These are phyloP conservation scores for Malacoraja senta DNA, from an alignment of 2,797 vertebrate species.

Conservation along the genomic window DNA sequence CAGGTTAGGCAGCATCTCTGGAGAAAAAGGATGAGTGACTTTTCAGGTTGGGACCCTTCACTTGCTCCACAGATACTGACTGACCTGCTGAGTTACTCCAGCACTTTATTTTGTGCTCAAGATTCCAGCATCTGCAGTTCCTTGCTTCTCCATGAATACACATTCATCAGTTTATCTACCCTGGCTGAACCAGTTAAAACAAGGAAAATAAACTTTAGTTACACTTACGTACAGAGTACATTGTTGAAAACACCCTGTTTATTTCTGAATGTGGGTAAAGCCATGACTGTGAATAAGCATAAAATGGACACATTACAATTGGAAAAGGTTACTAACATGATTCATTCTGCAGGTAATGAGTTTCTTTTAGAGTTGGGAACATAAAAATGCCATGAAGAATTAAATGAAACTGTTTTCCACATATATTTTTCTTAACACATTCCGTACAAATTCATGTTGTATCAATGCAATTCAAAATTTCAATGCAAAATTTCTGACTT, in stretches of 20 bases:
- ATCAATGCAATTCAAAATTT: neutral
- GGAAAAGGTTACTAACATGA: neutral
- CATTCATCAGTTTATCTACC: neutral
- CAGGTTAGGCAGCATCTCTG: no score
- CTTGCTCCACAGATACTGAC: no score
- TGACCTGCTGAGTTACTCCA: no score
- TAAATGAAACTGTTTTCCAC: neutral
- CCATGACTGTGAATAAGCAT: neutral
- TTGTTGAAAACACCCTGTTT: neutral
- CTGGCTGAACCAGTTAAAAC: neutral
- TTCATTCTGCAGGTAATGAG: neutral
- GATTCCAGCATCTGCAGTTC: no score
- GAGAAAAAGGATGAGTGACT: no score
- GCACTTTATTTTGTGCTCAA: no score
- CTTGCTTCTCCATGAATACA: neutral
- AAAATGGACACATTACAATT: neutral
- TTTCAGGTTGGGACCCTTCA: neutral
- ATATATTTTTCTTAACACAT: neutral
- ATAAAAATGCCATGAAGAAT: neutral
- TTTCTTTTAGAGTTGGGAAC: neutral
- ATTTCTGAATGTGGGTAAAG: neutral
- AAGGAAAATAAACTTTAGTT: neutral
- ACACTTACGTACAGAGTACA: neutral
- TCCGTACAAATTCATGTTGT: neutral
- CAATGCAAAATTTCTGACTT: neutral